Evolutionary conservation across 2,797 vertebrate genomes (phyloP).

Genomic region (Sibirionetta formosa): DNA sequence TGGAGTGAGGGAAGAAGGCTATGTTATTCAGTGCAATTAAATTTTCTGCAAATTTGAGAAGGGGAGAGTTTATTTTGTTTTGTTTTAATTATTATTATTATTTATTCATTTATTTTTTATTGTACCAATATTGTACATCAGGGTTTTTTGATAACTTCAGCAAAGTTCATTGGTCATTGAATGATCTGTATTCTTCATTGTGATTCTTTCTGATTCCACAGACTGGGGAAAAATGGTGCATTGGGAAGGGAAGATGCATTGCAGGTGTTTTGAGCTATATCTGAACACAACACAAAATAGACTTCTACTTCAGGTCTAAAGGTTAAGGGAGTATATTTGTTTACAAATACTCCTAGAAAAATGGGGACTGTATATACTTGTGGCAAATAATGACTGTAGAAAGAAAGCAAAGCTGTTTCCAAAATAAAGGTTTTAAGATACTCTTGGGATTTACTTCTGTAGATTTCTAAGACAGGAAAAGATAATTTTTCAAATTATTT

Average conservation of each 20-base stretch:
- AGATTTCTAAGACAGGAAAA: not conserved
- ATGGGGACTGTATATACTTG: accelerated
- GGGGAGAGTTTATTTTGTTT: too few relatives aligned
- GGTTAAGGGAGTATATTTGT: not conserved
- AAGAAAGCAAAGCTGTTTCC: not conserved
- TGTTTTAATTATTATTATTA: too few relatives aligned
- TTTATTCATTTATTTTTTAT: too few relatives aligned
- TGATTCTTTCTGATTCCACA: not conserved
- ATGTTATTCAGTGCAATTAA: too few relatives aligned
- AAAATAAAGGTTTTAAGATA: not conserved
- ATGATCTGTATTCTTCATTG: not conserved
- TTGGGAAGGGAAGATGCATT: not conserved
- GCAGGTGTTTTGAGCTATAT: not conserved
- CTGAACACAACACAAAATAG: accelerated
- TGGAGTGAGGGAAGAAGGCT: too few relatives aligned
- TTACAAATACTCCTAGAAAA: not conserved
- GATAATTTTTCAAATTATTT: not conserved
- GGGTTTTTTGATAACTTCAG: too few relatives aligned
- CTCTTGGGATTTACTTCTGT: not conserved
- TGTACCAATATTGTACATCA: too few relatives aligned
- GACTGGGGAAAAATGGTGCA: not conserved
- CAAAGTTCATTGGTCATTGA: not conserved
- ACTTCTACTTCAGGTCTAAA: not conserved
- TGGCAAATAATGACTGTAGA: not conserved
- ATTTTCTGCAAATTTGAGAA: too few relatives aligned